phyloP scores from a whole-genome alignment of 2,888 invertebrate species.

The Norana najaformis region DNA sequence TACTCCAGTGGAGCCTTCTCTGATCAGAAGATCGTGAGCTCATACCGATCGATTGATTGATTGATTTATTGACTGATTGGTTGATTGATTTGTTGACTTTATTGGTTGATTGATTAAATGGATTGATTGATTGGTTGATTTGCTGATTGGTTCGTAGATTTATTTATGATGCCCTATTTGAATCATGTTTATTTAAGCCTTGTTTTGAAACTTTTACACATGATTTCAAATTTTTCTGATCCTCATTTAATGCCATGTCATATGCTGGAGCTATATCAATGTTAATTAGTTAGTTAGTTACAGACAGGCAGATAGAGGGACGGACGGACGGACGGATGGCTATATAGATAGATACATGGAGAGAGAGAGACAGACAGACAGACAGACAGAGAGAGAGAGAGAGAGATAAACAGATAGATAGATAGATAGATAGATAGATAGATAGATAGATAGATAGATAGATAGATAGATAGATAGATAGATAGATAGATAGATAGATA shows the following conservation, averaged over 20 bases:
- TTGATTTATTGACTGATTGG: neutral
- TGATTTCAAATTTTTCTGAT: too few relatives aligned
- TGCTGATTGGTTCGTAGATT: neutral
- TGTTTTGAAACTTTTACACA: too few relatives aligned
- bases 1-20: constrained; percentile 84
- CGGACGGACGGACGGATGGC: too few relatives aligned
- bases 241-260: too few relatives aligned
- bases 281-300: too few relatives aligned
- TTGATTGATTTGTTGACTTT: neutral
- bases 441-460: too few relatives aligned
- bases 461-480: neutral
- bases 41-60: neutral
- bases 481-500: neutral
- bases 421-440: too few relatives aligned
- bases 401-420: neutral
- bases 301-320: neutral
- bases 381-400: neutral
- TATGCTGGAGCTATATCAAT: too few relatives aligned
- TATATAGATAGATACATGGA: neutral
- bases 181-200: too few relatives aligned
- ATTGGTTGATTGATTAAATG: neutral
- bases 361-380: neutral
- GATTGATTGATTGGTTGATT: too few relatives aligned
- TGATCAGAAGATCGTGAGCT: constrained; percentile 84
- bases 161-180: neutral